A percentile compares a stretch with the other conserved stretches of the same genome.
phyloP scores from a whole-genome alignment of 2,113 vertebrate species.

The Prolemur simus region DNA sequence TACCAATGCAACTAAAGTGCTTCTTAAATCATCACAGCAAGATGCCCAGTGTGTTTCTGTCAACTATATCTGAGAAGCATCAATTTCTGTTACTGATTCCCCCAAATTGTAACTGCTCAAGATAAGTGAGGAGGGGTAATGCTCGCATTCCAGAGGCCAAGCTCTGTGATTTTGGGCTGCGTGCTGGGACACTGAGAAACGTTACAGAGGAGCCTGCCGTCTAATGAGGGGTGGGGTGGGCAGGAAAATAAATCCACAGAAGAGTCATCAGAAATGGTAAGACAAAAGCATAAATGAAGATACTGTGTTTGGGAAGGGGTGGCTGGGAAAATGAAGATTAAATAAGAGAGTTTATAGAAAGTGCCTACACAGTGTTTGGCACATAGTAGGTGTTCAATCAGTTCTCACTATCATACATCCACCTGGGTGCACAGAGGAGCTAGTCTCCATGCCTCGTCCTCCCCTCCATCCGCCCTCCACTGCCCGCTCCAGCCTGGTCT shows the following conservation, averaged over 20 bases:
- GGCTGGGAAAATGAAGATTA: not conserved
- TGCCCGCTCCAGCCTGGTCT: not conserved
- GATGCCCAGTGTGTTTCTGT: not conserved
- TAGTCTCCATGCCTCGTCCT: not conserved
- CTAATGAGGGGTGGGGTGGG: rapidly evolving
- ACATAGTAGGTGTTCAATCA: not conserved
- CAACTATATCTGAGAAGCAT: not conserved
- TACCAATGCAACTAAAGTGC: not conserved
- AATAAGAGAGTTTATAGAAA: not conserved
- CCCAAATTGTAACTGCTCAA: not conserved
- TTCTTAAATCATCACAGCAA: not conserved
- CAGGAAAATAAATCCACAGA: not conserved
- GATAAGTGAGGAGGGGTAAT: not conserved
- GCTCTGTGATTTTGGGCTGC: not conserved
- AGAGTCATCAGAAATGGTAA: not conserved
- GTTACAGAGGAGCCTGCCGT: not conserved
- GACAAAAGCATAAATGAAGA: not conserved
- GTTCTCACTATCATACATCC: not conserved
- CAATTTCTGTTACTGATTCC: not conserved
- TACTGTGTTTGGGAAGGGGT: rapidly evolving
- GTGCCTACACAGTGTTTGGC: not conserved
- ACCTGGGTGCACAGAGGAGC: not conserved
- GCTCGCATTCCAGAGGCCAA: not conserved
- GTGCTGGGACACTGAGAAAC: too few species aligned
- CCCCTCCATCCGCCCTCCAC: not conserved